Evolutionary conservation across 1,140 invertebrate species (phyloP).

Genomic region (Sycophila sp.): DNA sequence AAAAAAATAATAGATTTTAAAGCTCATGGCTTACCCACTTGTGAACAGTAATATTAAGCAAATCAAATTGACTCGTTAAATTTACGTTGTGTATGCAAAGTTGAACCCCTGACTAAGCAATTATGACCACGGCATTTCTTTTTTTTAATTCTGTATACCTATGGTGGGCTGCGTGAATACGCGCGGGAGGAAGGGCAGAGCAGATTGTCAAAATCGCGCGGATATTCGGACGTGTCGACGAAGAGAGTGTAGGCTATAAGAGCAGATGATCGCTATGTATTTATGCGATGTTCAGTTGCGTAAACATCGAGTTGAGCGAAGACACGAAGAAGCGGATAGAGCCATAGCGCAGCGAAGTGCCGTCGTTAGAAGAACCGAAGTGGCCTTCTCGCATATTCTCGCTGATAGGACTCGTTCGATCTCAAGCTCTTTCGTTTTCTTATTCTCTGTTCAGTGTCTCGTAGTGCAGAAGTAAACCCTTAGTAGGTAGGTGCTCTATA

Average conservation of each 20-base stretch:
- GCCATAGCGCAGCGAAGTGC: slow-evolving; percentile 42
- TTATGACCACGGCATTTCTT: slow-evolving; percentile 22
- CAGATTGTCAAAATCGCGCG: slow-evolving; percentile 60
- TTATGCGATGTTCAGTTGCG: slow-evolving; percentile 23
- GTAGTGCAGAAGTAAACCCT: slow-evolving; percentile 62
- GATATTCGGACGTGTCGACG: slow-evolving; percentile 56
- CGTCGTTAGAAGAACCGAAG: slow-evolving; percentile 56
- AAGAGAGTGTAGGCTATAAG: slow-evolving; percentile 55
- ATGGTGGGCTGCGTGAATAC: slow-evolving; percentile 37
- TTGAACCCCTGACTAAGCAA: slow-evolving; percentile 8
- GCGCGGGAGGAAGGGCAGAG: slow-evolving; percentile 49
- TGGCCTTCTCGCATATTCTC: slow-evolving; percentile 43
- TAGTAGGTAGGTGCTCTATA: slow-evolving; percentile 63
- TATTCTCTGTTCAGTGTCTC: slow-evolving; percentile 44
- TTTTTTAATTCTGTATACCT: slow-evolving; percentile 35
- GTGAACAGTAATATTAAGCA: no score
- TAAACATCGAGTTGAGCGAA: slow-evolving; percentile 36
- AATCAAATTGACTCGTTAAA: no score
- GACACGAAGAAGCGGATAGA: slow-evolving; percentile 37
- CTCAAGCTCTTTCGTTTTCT: slow-evolving; percentile 26
- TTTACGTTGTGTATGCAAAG: no score
- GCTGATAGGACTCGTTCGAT: slow-evolving; percentile 28
- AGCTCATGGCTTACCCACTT: slow-evolving; percentile 9
- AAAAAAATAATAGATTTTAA: neutral
- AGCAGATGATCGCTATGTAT: slow-evolving; percentile 37